phyloP scores from a whole-genome alignment of 2,113 vertebrate genomes.

The Boleophthalmus pectinirostris region DNA sequence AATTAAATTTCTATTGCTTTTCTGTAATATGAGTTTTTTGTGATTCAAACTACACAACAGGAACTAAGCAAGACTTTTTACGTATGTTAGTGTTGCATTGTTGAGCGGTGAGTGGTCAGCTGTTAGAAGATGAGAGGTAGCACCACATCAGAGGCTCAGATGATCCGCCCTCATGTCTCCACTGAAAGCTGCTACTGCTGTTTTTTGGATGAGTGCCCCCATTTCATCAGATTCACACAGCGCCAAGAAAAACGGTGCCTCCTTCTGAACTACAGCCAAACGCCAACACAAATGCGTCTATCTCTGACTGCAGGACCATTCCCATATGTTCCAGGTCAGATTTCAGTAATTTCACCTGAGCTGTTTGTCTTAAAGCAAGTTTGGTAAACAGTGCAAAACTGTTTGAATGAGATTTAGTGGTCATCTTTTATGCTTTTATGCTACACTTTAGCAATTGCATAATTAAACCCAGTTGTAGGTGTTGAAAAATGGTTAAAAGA shows the following conservation, averaged over 20 bases:
- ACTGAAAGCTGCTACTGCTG: constrained; percentile 17
- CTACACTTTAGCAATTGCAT: background rate
- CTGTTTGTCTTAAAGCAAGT: background rate
- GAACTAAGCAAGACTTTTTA: constrained; percentile 23
- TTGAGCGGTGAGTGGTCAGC: constrained; percentile 16
- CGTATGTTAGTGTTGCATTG: constrained; percentile 21
- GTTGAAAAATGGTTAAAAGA: too few relatives aligned
- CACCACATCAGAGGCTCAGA: constrained; percentile 36
- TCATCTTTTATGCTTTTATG: background rate
- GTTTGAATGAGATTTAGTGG: background rate
- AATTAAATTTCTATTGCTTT: constrained; percentile 66
- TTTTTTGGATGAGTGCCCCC: constrained; percentile 57
- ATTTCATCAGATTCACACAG: constrained; percentile 61
- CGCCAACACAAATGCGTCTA: constrained; percentile 61
- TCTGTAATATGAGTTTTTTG: constrained; percentile 23
- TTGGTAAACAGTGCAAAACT: background rate
- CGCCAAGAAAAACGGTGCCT: constrained; percentile 62
- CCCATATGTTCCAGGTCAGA: constrained; percentile 18
- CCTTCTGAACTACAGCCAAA: constrained; percentile 62
- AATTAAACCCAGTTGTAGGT: background rate
- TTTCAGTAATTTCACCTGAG: constrained; percentile 15
- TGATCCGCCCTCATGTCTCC: constrained; percentile 48
- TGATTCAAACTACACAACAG: constrained; percentile 33
- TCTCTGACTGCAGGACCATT: constrained; percentile 5
- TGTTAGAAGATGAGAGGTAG: constrained; percentile 19